Base-by-base conservation (phyloP, 2,888 invertebrate species). In the Parnassius apollo region DNA sequence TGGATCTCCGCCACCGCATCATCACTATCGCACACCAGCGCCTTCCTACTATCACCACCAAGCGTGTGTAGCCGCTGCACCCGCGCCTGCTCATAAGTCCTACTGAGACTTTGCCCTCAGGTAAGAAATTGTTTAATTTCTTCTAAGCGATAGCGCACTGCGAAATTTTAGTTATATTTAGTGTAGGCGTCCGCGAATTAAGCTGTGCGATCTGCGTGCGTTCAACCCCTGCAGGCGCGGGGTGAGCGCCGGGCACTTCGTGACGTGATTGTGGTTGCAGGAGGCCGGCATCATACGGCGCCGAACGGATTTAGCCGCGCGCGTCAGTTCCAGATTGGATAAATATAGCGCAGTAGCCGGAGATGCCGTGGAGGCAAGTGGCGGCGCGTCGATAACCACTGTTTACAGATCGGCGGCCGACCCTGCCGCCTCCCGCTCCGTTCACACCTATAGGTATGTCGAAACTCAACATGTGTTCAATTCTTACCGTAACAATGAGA, bases 31-130 rank as follows among this genome's bases (percentile, higher is more conserved):
- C 75, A 71, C 93, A 61, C 87, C 91, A 13, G 88, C 88, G 54
- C 88, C 90, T 52, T 83, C 91, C 48, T 89, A 93, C 71, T 90
- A 93, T 66, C 93, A 94, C 70, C 94, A 94, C 72, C 93, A 93
- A 78, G 93, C 94, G 69, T 94, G 94, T 82, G 93, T 93, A 56
- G 93, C 92, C 56, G 90, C 91, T 51, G 90, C 83, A 58, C 89
- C 91, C 48, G 81, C 90, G 57, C 85, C 89, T 57, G 88, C 90
- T 59, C 91, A 91, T 74, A 92, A 92, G 80, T 92, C 91, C 72
- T 91, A 91, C 86, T 92, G 90, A 91, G 86, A 83, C 70, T 76
- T 66, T 65, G 75, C 75, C 76, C 74, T 82, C 83, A 90, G 91
- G 91, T 91, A 72, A 88, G 86, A 65, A 52, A 12, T 48, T n/a